phyloP scores from a whole-genome alignment of 2,888 invertebrate genomes.

The Acronicta psi region DNA sequence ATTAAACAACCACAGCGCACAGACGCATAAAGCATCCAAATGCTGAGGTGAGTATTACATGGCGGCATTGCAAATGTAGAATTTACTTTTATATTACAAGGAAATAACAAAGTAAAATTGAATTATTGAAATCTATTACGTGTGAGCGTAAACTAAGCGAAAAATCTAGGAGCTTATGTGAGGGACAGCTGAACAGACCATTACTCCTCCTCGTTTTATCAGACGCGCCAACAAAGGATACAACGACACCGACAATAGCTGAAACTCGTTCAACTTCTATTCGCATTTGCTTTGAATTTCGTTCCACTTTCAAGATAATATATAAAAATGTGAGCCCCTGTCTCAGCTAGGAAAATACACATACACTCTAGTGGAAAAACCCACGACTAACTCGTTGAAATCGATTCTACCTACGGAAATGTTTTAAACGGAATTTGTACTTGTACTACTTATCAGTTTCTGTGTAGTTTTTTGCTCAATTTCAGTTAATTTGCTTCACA shows the following conservation, averaged over 20 bases:
- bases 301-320: slow-evolving; percentile 41
- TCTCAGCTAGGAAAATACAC: slow-evolving; percentile 20
- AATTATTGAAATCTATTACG: slow-evolving; percentile 14
- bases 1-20: slow-evolving; percentile 32
- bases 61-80: slow-evolving; percentile 10
- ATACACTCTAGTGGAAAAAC: slow-evolving; percentile 20
- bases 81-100: slow-evolving; percentile 5
- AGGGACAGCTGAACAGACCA: slow-evolving; percentile 54
- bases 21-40: slow-evolving; percentile 25
- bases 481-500: neutral
- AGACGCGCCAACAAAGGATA: slow-evolving; percentile 55
- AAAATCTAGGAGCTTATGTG: slow-evolving; percentile 50
- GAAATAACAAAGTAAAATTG: slow-evolving; percentile 10
- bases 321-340: slow-evolving; percentile 24
- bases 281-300: slow-evolving; percentile 56
- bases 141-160: slow-evolving; percentile 14
- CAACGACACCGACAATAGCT: slow-evolving; percentile 53
- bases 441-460: too few relatives aligned
- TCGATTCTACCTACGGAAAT: neutral
- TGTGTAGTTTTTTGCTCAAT: too few relatives aligned
- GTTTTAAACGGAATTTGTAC: neutral
- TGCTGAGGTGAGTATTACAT: slow-evolving; percentile 7
- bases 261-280: slow-evolving; percentile 48
- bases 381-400: slow-evolving; percentile 5
- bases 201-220: slow-evolving; percentile 56